A percentile compares a stretch with the other conserved stretches of the same genome.
Conservation (phyloP, 2,888 invertebrate genomes). For the Noctua janthe region DNA sequence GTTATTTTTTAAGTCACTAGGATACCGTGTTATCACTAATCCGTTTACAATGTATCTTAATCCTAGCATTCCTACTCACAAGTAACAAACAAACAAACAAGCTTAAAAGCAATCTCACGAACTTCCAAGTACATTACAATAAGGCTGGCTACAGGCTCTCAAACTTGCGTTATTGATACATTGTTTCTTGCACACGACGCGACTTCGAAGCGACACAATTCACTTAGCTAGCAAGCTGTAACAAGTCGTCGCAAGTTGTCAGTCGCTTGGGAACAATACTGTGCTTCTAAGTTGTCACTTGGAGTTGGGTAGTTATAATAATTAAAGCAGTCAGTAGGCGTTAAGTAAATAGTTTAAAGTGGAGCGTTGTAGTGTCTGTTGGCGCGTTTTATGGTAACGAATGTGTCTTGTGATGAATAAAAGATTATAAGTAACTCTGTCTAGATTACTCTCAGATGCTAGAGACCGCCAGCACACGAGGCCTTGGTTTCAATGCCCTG, state of each 20-base stretch:
- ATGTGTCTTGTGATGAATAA: background rate
- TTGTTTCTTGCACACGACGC: slow-evolving; percentile 46
- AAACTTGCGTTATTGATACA: slow-evolving; percentile 60
- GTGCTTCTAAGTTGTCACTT: slow-evolving; percentile 21
- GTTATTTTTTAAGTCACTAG: background rate
- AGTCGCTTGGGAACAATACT: slow-evolving; percentile 47
- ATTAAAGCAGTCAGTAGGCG: slow-evolving; percentile 46
- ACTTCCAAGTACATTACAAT: slow-evolving; percentile 33
- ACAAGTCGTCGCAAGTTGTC: slow-evolving; percentile 55
- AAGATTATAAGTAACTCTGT: background rate
- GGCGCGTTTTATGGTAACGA: too few species aligned
- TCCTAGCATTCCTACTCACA: background rate
- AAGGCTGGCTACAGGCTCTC: slow-evolving; percentile 39
- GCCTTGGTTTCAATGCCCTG: background rate
- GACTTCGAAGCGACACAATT: slow-evolving; percentile 45
- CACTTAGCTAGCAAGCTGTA: slow-evolving; percentile 55
- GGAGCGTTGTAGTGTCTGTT: background rate
- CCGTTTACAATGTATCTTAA: background rate
- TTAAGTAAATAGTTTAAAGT: slow-evolving; percentile 24
- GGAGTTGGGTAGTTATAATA: slow-evolving; percentile 43
- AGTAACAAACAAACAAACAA: background rate
- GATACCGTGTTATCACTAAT: background rate
- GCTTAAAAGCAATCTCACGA: slow-evolving; percentile 3
- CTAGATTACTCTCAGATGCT: background rate
- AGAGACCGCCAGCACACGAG: background rate